These are phyloP conservation scores for Eulithis prunata DNA, from an alignment of 2,888 invertebrate genomes.

Conservation along the genomic window DNA sequence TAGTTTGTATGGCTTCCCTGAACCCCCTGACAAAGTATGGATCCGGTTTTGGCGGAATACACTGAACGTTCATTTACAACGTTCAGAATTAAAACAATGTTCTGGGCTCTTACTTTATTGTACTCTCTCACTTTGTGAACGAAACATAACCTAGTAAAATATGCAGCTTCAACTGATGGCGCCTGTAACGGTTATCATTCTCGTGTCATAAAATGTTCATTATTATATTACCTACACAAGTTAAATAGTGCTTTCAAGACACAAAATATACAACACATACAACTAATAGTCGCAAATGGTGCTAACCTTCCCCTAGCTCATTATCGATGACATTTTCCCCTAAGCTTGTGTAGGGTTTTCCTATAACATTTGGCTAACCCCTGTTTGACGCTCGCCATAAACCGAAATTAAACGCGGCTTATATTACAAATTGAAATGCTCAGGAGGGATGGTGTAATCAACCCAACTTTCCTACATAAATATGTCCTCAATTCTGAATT, in stretches of 20 bases:
- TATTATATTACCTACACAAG: not conserved
- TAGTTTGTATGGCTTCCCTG: constrained; percentile 48
- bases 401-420: constrained; percentile 30
- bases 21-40: constrained; percentile 24
- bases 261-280: not conserved
- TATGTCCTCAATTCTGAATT: not conserved
- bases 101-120: not conserved
- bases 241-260: not conserved
- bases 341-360: constrained; percentile 42
- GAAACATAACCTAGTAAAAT: not conserved
- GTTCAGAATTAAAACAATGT: not conserved
- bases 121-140: constrained; percentile 34
- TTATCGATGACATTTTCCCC: constrained; percentile 52
- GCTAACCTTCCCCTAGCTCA: constrained; percentile 42
- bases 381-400: constrained; percentile 38
- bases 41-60: constrained; percentile 34
- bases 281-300: not conserved
- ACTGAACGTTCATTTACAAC: not conserved
- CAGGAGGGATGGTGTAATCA: constrained; percentile 22
- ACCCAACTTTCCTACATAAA: constrained; percentile 3
- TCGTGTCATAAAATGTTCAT: too few relatives aligned
- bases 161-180: too few relatives aligned
- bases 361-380: constrained; percentile 43
- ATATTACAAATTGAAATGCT: constrained; percentile 33
- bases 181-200: too few relatives aligned